A percentile compares a stretch with the other conserved stretches of the same genome.
phyloP scores from a whole-genome alignment of 2,113 vertebrate species.

The Ictalurus punctatus region DNA sequence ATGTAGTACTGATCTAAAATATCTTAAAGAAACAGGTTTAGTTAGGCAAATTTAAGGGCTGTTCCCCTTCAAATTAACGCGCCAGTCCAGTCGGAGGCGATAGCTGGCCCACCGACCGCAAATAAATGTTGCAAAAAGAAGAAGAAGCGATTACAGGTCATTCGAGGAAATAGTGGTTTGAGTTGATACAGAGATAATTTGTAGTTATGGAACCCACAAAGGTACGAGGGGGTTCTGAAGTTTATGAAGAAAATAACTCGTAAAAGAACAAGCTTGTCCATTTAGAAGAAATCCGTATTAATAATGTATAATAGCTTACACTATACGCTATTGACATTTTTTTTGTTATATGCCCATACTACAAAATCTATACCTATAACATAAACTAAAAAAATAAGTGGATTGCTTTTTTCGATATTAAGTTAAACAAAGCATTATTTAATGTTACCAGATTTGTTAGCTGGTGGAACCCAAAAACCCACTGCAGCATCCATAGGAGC shows the following conservation, averaged over 20 bases:
- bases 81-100: too few relatives aligned
- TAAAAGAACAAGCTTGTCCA: too few relatives aligned
- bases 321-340: neutral
- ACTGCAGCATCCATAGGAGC: too few relatives aligned
- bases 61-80: too few relatives aligned
- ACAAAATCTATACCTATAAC: neutral
- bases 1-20: too few relatives aligned
- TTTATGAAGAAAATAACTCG: too few relatives aligned
- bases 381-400: neutral
- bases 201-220: neutral
- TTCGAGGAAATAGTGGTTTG: neutral
- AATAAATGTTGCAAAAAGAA: too few relatives aligned
- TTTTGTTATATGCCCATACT: neutral
- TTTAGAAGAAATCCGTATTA: too few relatives aligned
- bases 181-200: neutral
- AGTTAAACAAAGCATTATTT: neutral
- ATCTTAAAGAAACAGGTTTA: too few relatives aligned
- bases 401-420: neutral
- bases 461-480: too few relatives aligned
- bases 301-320: neutral
- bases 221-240: neutral
- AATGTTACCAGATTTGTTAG: neutral
- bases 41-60: too few relatives aligned
- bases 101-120: too few relatives aligned
- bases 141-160: neutral